Evolutionary conservation across 2,888 invertebrate genomes (phyloP).

Genomic region (Dioctria rufipes): DNA sequence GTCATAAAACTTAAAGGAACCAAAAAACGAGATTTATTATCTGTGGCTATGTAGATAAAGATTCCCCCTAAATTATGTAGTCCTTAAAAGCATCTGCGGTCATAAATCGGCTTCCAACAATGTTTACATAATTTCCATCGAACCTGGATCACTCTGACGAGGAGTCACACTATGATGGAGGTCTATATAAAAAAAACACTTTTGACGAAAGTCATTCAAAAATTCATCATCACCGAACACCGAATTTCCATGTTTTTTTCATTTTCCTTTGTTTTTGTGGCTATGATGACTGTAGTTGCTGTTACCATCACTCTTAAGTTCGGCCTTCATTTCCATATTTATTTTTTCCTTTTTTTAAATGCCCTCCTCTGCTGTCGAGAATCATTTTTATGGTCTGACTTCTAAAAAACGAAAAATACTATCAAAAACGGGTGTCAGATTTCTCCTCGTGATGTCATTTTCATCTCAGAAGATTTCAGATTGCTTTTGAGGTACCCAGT

Average conservation of each 20-base stretch:
- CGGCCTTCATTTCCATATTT: background rate
- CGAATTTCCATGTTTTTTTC: constrained; percentile 16
- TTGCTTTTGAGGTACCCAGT: background rate
- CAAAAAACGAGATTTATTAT: background rate
- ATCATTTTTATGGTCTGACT: background rate
- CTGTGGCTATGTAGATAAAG: background rate
- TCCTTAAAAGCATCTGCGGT: constrained; percentile 17
- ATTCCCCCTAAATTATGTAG: background rate
- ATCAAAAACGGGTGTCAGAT: constrained; percentile 4
- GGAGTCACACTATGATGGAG: background rate
- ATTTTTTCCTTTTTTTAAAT: background rate
- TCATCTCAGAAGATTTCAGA: background rate
- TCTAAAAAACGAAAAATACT: background rate
- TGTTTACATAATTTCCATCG: background rate
- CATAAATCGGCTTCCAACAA: constrained; percentile 19
- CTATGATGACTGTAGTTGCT: background rate
- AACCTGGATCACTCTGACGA: background rate
- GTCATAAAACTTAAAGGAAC: background rate
- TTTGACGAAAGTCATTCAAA: constrained; percentile 27
- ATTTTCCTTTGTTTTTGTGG: constrained; percentile 10
- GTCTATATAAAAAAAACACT: background rate
- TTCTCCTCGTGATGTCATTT: background rate
- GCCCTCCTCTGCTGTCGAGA: background rate
- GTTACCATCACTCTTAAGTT: background rate
- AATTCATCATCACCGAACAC: constrained; percentile 28